Percentiles rank a stretch among this genome's conserved stretches.
These are phyloP conservation scores for Eulemur rufifrons DNA, from an alignment of 2,113 vertebrate genomes.

Conservation along the genomic window DNA sequence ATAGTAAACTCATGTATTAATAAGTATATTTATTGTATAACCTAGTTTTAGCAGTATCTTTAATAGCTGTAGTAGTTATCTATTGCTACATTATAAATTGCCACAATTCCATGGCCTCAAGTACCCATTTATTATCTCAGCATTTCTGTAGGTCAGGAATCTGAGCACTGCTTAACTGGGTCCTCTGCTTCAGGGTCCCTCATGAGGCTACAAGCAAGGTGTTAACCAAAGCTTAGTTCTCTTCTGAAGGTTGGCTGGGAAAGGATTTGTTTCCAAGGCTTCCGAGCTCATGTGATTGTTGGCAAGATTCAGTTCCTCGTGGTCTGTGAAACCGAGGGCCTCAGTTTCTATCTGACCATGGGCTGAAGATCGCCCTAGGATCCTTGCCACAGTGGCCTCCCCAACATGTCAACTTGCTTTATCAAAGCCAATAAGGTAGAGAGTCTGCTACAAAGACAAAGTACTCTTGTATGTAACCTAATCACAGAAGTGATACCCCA, in stretches of 20 bases:
- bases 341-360: background rate
- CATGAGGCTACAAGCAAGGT: background rate
- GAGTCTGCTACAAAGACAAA: background rate
- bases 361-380: background rate
- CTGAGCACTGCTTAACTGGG: background rate
- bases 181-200: background rate
- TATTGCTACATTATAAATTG: background rate
- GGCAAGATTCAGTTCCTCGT: background rate
- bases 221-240: background rate
- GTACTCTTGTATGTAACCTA: background rate
- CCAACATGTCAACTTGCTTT: background rate
- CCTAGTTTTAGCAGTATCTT: background rate
- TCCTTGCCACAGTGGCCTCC: background rate
- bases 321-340: background rate
- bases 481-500: background rate
- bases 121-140: background rate
- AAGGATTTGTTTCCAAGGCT: background rate
- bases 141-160: background rate
- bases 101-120: constrained; percentile 27
- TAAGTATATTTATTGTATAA: background rate
- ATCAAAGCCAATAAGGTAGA: background rate
- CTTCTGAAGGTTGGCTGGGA: background rate
- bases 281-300: background rate
- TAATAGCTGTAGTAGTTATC: background rate
- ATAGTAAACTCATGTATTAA: background rate